Percentiles rank a stretch among this genome's conserved stretches.
Evolutionary conservation across 2,113 vertebrate species (phyloP).

Genomic region (Cavia aperea): DNA sequence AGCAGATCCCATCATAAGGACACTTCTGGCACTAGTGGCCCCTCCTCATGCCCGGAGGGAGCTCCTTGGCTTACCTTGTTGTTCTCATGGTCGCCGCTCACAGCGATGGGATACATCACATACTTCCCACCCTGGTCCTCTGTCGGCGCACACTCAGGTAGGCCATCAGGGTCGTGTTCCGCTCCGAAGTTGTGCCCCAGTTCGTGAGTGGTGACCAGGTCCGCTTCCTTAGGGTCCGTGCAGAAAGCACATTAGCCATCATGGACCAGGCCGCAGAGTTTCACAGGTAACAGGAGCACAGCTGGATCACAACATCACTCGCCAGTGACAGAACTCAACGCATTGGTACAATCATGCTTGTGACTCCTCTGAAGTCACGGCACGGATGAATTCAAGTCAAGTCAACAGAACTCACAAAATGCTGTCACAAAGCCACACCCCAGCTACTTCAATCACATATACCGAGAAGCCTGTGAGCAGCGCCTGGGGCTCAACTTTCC

Average conservation of each 20-base stretch:
- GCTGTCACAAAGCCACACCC: too few species aligned
- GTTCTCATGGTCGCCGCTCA: slow-evolving; percentile 96
- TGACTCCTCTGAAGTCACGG: too few species aligned
- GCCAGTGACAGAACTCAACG: too few species aligned
- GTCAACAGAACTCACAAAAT: too few species aligned
- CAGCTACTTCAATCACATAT: neutral
- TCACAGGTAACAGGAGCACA: too few species aligned
- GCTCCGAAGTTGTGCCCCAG: slow-evolving; percentile 98
- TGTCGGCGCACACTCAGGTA: slow-evolving; percentile 87
- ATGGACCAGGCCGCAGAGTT: too few species aligned
- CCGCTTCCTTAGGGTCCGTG: slow-evolving; percentile 85
- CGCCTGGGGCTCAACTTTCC: fast-evolving
- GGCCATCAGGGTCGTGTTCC: slow-evolving; percentile 94
- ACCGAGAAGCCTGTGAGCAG: neutral
- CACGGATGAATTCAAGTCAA: too few species aligned
- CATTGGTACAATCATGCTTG: too few species aligned
- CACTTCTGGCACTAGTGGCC: neutral
- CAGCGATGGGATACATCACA: slow-evolving; percentile 98
- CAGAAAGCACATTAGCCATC: neutral
- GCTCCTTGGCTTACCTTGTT: slow-evolving; percentile 87
- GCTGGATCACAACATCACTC: too few species aligned
- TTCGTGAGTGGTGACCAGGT: slow-evolving; percentile 97
- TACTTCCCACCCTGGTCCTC: slow-evolving; percentile 96
- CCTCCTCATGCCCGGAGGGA: neutral
- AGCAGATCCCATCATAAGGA: too few species aligned